phyloP scores from a whole-genome alignment of 2,888 invertebrate genomes.

The Lepidochrysops patricia region DNA sequence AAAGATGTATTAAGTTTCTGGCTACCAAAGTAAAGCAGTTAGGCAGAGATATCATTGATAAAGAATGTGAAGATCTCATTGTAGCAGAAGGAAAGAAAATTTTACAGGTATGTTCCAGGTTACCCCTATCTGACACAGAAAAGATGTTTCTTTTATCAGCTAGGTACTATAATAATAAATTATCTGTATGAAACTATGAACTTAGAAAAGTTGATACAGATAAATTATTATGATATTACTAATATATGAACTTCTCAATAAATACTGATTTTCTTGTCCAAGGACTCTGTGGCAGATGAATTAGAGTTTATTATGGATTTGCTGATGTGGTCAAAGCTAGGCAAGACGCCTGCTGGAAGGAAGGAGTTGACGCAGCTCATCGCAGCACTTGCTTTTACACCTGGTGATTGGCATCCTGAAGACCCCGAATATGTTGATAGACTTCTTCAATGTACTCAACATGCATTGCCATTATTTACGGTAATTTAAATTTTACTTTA shows the following conservation, averaged over 20 bases:
- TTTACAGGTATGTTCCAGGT: slow-evolving; percentile 78
- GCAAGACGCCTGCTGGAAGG: slow-evolving; percentile 87
- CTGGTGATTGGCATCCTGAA: slow-evolving; percentile 82
- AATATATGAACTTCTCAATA: too few species aligned
- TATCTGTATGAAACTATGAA: too few species aligned
- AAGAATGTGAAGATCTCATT: slow-evolving; percentile 89
- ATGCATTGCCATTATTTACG: slow-evolving; percentile 90
- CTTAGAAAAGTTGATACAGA: too few species aligned
- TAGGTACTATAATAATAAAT: too few species aligned
- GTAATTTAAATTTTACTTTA: slow-evolving; percentile 71
- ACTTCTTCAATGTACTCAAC: slow-evolving; percentile 88
- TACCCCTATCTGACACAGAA: too few species aligned
- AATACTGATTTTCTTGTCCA: slow-evolving; percentile 21
- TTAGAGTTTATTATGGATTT: slow-evolving; percentile 92
- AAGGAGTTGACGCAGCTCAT: slow-evolving; percentile 90
- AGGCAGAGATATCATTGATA: slow-evolving; percentile 84
- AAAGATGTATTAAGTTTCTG: slow-evolving; percentile 91
- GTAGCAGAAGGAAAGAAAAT: slow-evolving; percentile 91
- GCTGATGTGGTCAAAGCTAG: slow-evolving; percentile 85
- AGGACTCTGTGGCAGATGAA: slow-evolving; percentile 94
- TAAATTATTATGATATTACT: too few species aligned
- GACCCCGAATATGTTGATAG: slow-evolving; percentile 84
- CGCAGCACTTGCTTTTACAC: slow-evolving; percentile 81
- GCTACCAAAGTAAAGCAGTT: slow-evolving; percentile 87
- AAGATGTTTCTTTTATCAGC: too few species aligned